Base-by-base conservation (phyloP, 2,113 vertebrate genomes). In the Pedetes capensis region DNA sequence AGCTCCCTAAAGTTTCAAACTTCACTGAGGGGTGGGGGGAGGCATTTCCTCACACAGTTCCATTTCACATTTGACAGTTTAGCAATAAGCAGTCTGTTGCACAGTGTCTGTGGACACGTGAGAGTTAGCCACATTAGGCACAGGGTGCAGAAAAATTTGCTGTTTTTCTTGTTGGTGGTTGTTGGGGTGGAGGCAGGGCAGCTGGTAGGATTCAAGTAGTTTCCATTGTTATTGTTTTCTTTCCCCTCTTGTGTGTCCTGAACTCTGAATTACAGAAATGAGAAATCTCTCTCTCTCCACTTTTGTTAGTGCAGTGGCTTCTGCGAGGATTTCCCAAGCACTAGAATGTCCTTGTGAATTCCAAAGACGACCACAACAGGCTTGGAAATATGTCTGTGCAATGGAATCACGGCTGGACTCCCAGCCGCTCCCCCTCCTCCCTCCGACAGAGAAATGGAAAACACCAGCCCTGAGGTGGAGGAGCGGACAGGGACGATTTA, bases 291-390 rank as follows among this genome's bases (percentile, higher is more conserved):
- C 4, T 92, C 80, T 75, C 90, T 66, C 13, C 96, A 59, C 87
- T 97, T 97, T 93, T 32, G 42, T 44, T 20, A 29, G 37, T 85
- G 59, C 71, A 81, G 96, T 90, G 42, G 90, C 74, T 97, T 97
- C 96, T 96, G 88, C 8, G 5, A 95, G 94, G 96, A 97, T 96
- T 96, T 94, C 96, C 95, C 95, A 98, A 66, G 96, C 94, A 61
- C 85, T 88, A 95, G 95, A 97, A 98, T 96, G 97, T 90, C 91
- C 39, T 64, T 96, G 89, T 68, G 90, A 64, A 68, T 29, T 94
- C 66, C 94, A 82, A 53, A 96, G 94, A 88, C n/a, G 12, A 72
- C 69, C 69, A 7, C 75, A 75, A 29, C 12, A 3, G 69, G n/a
- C 92, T 64, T 74, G 61, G 80, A 92, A 84, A 87, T 47, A 3